Evolutionary conservation across 2,113 vertebrate species (phyloP), one percentile per base, ranked within the genome.

Genomic region (Hippocampus mohnikei): DNA sequence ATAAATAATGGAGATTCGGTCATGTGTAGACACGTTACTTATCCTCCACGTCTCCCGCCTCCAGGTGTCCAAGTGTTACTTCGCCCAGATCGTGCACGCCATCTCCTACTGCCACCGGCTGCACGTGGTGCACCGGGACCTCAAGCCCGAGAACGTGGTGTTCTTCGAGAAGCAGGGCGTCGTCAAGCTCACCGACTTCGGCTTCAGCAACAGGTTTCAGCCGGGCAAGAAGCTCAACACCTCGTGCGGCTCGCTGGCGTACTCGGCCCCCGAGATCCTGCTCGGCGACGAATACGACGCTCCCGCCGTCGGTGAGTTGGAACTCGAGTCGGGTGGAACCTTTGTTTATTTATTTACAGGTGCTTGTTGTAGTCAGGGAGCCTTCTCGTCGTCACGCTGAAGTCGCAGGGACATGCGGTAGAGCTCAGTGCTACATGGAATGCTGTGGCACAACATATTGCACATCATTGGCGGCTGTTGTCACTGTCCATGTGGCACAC

Each of bases 161-260:
- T 99, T 99, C 91, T 99, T 99, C 69, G 95, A 98, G 89, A 98
- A 98, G 82, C 97, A 97, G 90, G 97, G 97, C 74, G 92, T 99
- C 53, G 97, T 98, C 74, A 99, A 99, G 89, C 92, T 99, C 85
- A 98, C 97, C 16, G 97, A 99, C 89, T 99, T 99, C 68, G 97
- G 97, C 75, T 99, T 99, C 91, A 99, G 97, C 92, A 99, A 99
- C 89, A 94, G 98, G 70, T 99, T 99, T 75, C 97, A 98, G 67
- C 94, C 97, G 8, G 96, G 95, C 46, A 98, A 95, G 87, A 97
- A 93, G 53, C 94, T 99, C 73, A 96, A 96, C 25, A 99, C 97
- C 50, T 98, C 96, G 79, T 99, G 97, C 40, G 97, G 97, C n/a
- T 98, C 97, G 55, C 93, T 98, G 77, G 96, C 97, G 0, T 99